phyloP scores from a whole-genome alignment of 92 coral and sea anemone genomes.

The Phymanthus crucifer region DNA sequence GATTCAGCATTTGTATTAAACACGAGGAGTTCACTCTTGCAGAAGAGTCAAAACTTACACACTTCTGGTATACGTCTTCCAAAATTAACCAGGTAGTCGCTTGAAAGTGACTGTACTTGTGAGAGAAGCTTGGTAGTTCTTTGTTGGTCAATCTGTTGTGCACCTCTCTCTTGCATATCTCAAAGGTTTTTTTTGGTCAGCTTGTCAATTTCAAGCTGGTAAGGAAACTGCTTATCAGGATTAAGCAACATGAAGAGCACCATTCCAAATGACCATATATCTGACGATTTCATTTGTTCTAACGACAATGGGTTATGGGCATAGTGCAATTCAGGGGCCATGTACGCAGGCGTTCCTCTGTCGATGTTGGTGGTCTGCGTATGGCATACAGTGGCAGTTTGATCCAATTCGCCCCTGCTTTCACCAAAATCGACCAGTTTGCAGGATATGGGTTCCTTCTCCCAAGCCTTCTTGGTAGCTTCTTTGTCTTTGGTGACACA shows the following conservation, averaged over 20 bases:
- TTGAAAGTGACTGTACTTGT: conserved; percentile 40
- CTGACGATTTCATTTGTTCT: conserved; percentile 37
- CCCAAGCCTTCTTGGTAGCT: conserved; percentile 31
- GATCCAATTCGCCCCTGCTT: conserved; percentile 45
- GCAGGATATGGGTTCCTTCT: conserved; percentile 47
- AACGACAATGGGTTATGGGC: conserved; percentile 21
- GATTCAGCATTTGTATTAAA: conserved; percentile 15
- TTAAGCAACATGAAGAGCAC: conserved; percentile 49
- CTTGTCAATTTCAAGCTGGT: conserved; percentile 35
- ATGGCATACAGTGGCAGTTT: conserved; percentile 55
- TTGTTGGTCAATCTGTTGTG: conserved; percentile 6
- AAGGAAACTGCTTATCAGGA: conserved; percentile 53
- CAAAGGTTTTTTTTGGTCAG: conserved; percentile 2
- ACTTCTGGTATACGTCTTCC: conserved; percentile 21
- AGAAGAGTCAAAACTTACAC: conserved; percentile 35
- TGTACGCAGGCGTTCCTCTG: conserved; percentile 55
- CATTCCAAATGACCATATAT: conserved; percentile 59
- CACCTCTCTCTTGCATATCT: conserved; percentile 38
- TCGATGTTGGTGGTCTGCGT: conserved; percentile 46
- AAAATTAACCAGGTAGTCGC: conserved; percentile 51
- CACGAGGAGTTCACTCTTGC: conserved; percentile 14
- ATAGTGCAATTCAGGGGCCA: conserved; percentile 54
- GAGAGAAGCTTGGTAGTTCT: conserved; percentile 22
- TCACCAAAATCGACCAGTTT: conserved; percentile 63
- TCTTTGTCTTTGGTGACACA: conserved; percentile 16